Conservation (phyloP, 2,797 vertebrate species). For the Diceros bicornis region DNA sequence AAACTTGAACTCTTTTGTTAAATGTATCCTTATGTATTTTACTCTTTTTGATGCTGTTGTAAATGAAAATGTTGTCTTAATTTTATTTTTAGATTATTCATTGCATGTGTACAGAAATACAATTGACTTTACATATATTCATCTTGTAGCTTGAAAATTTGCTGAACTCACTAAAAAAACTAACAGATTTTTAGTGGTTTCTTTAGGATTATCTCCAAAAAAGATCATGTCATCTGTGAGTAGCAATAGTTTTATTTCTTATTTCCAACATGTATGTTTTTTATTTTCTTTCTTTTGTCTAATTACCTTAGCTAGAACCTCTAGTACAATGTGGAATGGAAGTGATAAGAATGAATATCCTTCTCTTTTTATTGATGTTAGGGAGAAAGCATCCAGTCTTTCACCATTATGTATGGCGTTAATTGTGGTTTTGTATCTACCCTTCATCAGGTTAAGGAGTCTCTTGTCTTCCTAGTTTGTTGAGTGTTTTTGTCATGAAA, state of each 20-base stretch:
- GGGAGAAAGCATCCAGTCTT: background rate
- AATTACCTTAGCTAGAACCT: background rate
- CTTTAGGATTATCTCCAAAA: background rate
- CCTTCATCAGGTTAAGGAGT: background rate
- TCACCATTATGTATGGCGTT: background rate
- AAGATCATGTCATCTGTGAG: background rate
- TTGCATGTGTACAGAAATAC: background rate
- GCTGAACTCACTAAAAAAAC: background rate
- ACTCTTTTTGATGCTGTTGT: background rate
- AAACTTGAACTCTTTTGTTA: background rate
- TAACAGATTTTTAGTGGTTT: background rate
- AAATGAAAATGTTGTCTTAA: background rate
- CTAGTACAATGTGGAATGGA: background rate
- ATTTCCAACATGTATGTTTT: background rate
- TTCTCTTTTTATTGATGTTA: background rate
- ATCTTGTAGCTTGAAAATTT: background rate
- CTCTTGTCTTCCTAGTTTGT: background rate
- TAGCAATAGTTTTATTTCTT: background rate
- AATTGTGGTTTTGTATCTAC: background rate
- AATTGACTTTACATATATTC: conserved; percentile 38
- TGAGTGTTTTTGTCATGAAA: background rate
- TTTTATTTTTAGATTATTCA: conserved; percentile 27
- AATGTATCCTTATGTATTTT: background rate
- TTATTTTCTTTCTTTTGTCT: background rate
- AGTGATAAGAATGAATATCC: background rate